Evolutionary conservation across 1,140 invertebrate genomes (phyloP).

Genomic region (Zaprionus gabonicus): DNA sequence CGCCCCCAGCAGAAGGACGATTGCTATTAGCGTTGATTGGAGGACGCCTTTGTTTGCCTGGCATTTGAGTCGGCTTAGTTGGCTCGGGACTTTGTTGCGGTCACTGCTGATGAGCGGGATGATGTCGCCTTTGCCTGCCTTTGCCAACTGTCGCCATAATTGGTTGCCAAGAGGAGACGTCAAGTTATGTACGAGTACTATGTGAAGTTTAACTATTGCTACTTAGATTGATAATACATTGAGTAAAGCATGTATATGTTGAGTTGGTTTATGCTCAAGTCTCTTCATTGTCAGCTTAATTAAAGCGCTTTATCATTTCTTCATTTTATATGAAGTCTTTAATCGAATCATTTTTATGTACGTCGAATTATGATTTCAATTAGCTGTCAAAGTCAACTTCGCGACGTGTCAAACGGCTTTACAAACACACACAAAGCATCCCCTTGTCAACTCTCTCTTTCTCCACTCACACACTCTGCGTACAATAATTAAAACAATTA

Average conservation of each 20-base stretch:
- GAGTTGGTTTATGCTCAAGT: too few relatives aligned
- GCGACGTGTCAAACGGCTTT: conserved; percentile 53
- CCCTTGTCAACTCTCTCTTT: background rate
- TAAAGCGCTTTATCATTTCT: background rate
- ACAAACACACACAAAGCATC: conserved; percentile 12
- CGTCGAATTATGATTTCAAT: conserved; percentile 32
- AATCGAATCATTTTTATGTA: background rate
- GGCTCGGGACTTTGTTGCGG: conserved; percentile 60
- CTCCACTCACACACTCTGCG: background rate
- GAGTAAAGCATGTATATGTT: background rate
- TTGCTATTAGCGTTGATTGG: conserved; percentile 79
- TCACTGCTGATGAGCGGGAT: conserved; percentile 18
- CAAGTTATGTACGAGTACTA: too few relatives aligned
- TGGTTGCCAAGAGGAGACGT: background rate
- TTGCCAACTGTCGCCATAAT: conserved; percentile 5
- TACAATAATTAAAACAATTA: conserved; percentile 71
- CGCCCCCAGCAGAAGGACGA: background rate
- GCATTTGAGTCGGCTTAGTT: conserved; percentile 58
- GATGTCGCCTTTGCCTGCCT: background rate
- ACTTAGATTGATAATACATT: background rate
- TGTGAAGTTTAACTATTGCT: background rate
- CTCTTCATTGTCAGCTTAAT: too few relatives aligned
- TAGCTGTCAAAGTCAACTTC: conserved; percentile 18
- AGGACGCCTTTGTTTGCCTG: conserved; percentile 68
- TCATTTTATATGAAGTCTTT: background rate